Percentiles rank a stretch among this genome's conserved stretches.
Conservation (phyloP, 1,140 invertebrate genomes). For the Apocrypta bakeri region DNA sequence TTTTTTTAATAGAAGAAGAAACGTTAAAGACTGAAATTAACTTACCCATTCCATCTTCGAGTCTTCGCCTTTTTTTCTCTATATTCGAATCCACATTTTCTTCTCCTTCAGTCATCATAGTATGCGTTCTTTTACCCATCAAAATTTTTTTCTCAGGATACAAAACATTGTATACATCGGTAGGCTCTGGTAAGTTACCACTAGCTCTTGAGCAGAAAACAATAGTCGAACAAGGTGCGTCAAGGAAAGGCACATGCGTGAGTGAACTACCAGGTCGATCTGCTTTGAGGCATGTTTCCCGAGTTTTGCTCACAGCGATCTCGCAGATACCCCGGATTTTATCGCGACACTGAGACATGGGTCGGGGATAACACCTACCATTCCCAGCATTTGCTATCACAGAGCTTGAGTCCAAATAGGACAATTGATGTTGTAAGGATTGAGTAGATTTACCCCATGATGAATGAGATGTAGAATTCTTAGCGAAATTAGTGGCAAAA, state of each 20-base stretch:
- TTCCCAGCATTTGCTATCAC: not conserved
- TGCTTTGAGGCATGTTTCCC: constrained; percentile 62
- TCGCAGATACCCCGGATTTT: constrained; percentile 60
- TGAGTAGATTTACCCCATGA: not conserved
- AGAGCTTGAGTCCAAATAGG: not conserved
- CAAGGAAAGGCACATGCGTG: constrained; percentile 67
- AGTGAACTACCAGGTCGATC: constrained; percentile 52
- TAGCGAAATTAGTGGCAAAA: constrained; percentile 55
- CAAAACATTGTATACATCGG: constrained; percentile 59
- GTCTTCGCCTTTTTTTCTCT: constrained; percentile 17
- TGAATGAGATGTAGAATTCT: constrained; percentile 9
- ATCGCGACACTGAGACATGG: constrained; percentile 66
- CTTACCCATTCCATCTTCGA: constrained; percentile 12
- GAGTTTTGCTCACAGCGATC: constrained; percentile 62
- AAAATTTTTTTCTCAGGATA: constrained; percentile 55
- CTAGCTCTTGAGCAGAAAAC: not conserved
- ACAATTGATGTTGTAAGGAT: not conserved
- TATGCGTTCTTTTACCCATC: constrained; percentile 56
- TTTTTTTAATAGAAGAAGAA: not conserved
- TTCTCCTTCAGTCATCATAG: constrained; percentile 50
- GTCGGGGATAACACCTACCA: constrained; percentile 59
- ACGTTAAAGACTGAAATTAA: not conserved
- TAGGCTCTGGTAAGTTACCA: constrained; percentile 48
- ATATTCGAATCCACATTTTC: not conserved
- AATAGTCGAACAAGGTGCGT: constrained; percentile 63